Base-by-base conservation (phyloP, 1,140 invertebrate genomes). In the Lutraria rhynchaena region DNA sequence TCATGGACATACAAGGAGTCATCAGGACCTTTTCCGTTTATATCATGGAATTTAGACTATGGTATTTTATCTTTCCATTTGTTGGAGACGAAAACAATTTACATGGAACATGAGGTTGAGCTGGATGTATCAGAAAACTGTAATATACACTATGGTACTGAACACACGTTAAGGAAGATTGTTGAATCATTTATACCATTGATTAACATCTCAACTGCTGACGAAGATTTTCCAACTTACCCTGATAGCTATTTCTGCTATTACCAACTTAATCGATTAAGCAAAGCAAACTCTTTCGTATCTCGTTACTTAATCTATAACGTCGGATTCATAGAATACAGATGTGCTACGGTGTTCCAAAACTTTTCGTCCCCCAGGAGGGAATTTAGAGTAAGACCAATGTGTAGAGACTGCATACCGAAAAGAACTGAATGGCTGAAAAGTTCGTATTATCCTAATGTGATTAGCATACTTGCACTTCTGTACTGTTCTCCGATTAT, bases 31-130 rank as follows among this genome's bases (percentile, higher is more conserved):
- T 77, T 37, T 57, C 75, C 75, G 17, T 77, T 49, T 19, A 29
- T 77, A 22, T 55, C 49, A 3, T 71, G 63, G 67, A 44, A 70
- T 51, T 15, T 81, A 24, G 77, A 81, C 37, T 71, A 60, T 27
- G 55, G 55, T 4, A 46, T 81, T 0, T 24, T 81, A 5, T 69
- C 65, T 7, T 81, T 81, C 33, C 17, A n/a, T 49, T 58, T 75
- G 1, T 44, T 75, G 27, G 73, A 75, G 13, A 24, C 73, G 24
- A 44, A 49, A n/a, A 61, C 73, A 1, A 29, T 51, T 13, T 15
- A 67, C 33, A 15, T 67, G 1, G 15, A 15, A 15, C 63, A 37
- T 7, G 13, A 49, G 1, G n/a, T 67, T 1, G 22, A 1, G 29
- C 1, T 67, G 27, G 15, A 31, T 31, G 19, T 49, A 7, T 22